Evolutionary conservation across 2,888 invertebrate species (phyloP), one percentile per base, ranked within the genome.

Genomic region (Trachelus tabidus): DNA sequence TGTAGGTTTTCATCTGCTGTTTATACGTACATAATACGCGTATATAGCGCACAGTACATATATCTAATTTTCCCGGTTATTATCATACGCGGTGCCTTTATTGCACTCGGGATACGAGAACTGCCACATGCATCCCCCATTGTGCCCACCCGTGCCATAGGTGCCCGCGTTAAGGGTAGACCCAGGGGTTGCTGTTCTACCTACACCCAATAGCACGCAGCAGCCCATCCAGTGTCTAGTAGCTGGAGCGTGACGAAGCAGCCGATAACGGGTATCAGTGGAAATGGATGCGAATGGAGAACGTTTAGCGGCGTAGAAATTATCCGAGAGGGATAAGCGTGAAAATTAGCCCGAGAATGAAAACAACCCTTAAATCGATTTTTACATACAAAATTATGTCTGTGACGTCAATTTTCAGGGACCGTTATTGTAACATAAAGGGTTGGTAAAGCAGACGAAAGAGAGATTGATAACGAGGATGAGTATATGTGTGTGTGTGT

Each of bases 121-220:
- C 84, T 82, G 2, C 84, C 84, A 82, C 82, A 83, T 83, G 84
- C 83, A 80, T 82, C 83, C 81, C 81, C 84, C 79, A 86, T 85
- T 85, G 84, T 85, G 79, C 85, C 82, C 83, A 80, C 80, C 83
- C 83, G 82, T 82, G 82, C 84, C 84, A 1, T 11, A 81, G 80
- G 82, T 77, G 77, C 73, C 35, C 74, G 79, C 80, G 73, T 74
- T 75, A 79, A 37, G 73, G 77, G 56, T 56, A 56, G 23, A 56
- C 23, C 56, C 2, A 56, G 23, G 23, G 31, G 9, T 23, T 23
- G 56, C 56, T 2, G 76, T 81, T 79, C 73, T 79, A 77, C 80
- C 78, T 75, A 75, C 75, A 77, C 79, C 73, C 77, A 81, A 56
- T 56, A 56, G 23, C 23, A 15, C 23, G 2, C 56, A 56, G 23